Percentiles rank a stretch among this genome's conserved stretches.
Evolutionary conservation across 35 echinoderm and acorn worm genomes (phyloP).

Genomic region (Apostichopus californicus): DNA sequence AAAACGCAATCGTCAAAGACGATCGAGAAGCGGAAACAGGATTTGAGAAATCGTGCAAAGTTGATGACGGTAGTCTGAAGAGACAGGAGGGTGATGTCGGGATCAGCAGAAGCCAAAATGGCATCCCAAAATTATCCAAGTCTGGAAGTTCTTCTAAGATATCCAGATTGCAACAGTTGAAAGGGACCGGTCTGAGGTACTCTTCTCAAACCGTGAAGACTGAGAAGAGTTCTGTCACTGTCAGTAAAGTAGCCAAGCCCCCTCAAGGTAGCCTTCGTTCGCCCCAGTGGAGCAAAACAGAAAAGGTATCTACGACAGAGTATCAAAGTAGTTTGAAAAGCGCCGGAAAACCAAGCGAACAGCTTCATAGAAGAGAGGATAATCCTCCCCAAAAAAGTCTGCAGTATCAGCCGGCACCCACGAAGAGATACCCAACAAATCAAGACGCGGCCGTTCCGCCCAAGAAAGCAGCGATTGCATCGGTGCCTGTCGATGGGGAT

Average conservation of each 20-base stretch:
- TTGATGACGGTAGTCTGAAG: neutral
- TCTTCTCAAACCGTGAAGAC: neutral
- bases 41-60: neutral
- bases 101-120: neutral
- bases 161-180: slow-evolving; percentile 4
- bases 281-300: slow-evolving; percentile 13
- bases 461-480: neutral
- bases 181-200: neutral
- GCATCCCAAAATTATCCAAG: neutral
- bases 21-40: neutral
- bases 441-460: neutral
- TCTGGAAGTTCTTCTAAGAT: slow-evolving; percentile 1
- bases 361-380: no score
- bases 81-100: neutral
- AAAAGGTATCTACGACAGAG: neutral
- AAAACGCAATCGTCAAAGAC: neutral
- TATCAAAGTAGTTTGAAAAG: neutral
- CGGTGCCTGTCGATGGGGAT: neutral
- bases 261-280: neutral
- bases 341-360: neutral
- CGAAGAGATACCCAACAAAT: neutral
- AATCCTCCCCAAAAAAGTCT: neutral
- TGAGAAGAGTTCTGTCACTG: neutral
- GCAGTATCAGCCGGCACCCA: neutral
- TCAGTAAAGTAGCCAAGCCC: neutral